These are phyloP conservation scores for Crenichthys baileyi DNA, from an alignment of 2,797 vertebrate genomes.

Conservation along the genomic window DNA sequence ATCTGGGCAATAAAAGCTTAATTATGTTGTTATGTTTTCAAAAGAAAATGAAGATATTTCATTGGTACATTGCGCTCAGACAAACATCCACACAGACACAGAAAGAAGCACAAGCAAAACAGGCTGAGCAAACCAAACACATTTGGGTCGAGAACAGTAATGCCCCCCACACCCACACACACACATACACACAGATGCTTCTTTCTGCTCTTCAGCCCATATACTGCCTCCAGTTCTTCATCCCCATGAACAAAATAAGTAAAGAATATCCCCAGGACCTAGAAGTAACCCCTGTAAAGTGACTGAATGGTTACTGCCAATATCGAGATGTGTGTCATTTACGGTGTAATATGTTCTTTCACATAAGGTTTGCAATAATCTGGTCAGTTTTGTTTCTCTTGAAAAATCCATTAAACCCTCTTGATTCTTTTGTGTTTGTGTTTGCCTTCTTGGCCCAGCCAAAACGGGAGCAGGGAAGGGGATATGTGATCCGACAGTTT, in stretches of 20 bases:
- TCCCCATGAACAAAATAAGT: constrained; percentile 37
- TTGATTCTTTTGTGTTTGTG: constrained; percentile 30
- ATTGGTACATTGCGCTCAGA: constrained; percentile 12
- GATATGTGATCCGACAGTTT: constrained; percentile 4
- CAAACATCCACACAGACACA: constrained; percentile 14
- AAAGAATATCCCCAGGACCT: constrained; percentile 30
- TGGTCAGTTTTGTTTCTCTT: constrained; percentile 29
- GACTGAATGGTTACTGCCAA: constrained; percentile 31
- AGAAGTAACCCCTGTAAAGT: constrained; percentile 26
- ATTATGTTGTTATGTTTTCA: not conserved
- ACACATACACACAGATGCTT: not conserved
- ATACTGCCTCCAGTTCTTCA: constrained; percentile 28
- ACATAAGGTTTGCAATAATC: constrained; percentile 44
- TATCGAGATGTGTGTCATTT: constrained; percentile 38
- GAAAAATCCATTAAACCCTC: constrained; percentile 48
- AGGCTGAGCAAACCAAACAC: constrained; percentile 62
- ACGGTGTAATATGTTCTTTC: constrained; percentile 33
- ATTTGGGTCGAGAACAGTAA: constrained; percentile 47
- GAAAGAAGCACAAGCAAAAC: constrained; percentile 57
- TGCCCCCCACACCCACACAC: constrained; percentile 21
- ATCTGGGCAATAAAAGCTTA: not conserved
- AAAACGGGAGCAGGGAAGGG: not conserved
- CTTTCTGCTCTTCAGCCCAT: constrained; percentile 13
- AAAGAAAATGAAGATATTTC: constrained; percentile 38
- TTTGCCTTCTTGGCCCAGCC: constrained; percentile 15